These are phyloP conservation scores for Rhegmatorhina hoffmannsi DNA, from an alignment of 2,113 vertebrate genomes.

Conservation along the genomic window DNA sequence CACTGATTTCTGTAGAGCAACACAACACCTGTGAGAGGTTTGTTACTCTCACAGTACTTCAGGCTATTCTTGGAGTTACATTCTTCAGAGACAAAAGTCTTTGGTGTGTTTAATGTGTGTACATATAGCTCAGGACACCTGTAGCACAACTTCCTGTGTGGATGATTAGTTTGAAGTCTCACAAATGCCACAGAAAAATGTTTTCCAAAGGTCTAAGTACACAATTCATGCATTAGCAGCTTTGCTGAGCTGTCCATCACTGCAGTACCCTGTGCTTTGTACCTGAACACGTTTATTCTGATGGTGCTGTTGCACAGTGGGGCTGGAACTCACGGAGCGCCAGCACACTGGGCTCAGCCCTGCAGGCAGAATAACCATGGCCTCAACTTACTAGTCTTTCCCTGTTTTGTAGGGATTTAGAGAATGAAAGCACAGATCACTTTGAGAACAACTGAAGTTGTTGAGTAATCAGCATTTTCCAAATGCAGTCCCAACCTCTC, in stretches of 20 bases:
- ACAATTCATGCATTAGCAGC: not conserved
- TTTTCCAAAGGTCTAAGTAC: not conserved
- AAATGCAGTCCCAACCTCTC: not conserved
- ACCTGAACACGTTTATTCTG: not conserved
- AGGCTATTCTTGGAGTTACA: not conserved
- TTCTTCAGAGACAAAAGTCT: not conserved
- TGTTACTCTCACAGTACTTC: not conserved
- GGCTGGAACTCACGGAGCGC: not conserved
- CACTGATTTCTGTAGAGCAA: not conserved
- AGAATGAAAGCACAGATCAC: not conserved
- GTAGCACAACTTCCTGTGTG: not conserved
- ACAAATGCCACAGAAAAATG: not conserved
- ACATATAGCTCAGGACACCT: not conserved
- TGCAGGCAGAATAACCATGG: not conserved
- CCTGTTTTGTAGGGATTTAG: not conserved
- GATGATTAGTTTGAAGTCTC: not conserved
- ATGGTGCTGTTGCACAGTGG: fast-evolving
- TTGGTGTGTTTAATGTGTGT: not conserved
- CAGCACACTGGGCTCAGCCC: fast-evolving
- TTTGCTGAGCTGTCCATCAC: not conserved
- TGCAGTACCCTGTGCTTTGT: not conserved
- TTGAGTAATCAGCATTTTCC: not conserved
- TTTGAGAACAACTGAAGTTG: not conserved
- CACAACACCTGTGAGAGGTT: not conserved
- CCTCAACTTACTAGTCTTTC: not conserved